These are phyloP conservation scores for Poecilia latipinna DNA, from an alignment of 2,113 vertebrate species.

Conservation along the genomic window DNA sequence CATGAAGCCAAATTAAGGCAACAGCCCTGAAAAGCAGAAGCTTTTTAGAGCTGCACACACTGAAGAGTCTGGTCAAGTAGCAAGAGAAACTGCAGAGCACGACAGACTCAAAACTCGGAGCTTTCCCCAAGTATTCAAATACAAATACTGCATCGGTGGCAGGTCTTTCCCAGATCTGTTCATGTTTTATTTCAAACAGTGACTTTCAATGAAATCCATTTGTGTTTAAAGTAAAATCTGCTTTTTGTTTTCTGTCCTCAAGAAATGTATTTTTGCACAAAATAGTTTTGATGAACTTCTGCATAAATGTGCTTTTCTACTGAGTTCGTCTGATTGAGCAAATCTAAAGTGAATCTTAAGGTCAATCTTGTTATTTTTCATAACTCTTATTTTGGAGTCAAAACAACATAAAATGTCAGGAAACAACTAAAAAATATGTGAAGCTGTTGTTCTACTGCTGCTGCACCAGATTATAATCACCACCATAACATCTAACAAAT, in stretches of 20 bases:
- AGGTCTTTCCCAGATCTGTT: constrained; percentile 21
- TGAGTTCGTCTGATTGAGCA: no score
- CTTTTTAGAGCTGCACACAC: constrained; percentile 8
- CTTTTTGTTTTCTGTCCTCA: constrained; percentile 8
- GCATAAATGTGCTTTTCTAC: no score
- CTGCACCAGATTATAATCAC: no score
- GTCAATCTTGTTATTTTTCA: no score
- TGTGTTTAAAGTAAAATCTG: constrained; percentile 11
- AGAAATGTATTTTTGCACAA: constrained; percentile 32
- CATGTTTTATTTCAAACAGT: constrained; percentile 20
- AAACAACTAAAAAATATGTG: no score
- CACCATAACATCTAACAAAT: no score
- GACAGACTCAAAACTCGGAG: background rate
- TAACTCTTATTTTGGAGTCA: background rate
- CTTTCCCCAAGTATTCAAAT: background rate
- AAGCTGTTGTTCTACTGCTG: no score
- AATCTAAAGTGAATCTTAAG: no score
- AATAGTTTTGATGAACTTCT: background rate
- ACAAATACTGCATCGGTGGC: background rate
- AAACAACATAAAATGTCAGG: background rate
- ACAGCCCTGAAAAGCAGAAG: constrained; percentile 46
- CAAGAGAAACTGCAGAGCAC: background rate
- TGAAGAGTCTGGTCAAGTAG: constrained; percentile 1
- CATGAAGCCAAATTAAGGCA: constrained; percentile 43
- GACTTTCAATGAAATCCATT: constrained; percentile 1